Evolutionary conservation across 2,888 invertebrate species (phyloP).

Genomic region (Colostygia pectinataria): DNA sequence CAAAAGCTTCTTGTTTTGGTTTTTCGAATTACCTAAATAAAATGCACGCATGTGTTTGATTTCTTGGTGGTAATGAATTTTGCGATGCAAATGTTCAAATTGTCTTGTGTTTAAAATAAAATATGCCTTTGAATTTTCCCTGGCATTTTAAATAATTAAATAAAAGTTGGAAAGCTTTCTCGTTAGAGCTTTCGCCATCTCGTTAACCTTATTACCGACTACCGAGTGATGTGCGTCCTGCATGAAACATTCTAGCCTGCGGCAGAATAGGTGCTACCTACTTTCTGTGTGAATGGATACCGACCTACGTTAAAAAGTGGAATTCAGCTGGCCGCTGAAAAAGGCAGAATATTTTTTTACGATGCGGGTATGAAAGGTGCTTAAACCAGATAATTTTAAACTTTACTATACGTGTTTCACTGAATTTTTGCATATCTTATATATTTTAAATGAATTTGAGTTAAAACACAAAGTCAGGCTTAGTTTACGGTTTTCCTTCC

Average conservation of each 20-base stretch:
- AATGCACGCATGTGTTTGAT: too few relatives aligned
- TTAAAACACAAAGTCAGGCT: too few relatives aligned
- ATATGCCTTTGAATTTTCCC: conserved; percentile 27
- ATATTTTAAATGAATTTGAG: too few relatives aligned
- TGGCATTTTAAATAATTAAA: conserved; percentile 51
- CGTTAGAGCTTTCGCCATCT: conserved; percentile 64
- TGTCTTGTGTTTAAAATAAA: neutral
- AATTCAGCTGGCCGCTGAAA: conserved; percentile 23
- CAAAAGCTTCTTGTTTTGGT: too few relatives aligned
- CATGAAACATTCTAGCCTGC: conserved; percentile 36
- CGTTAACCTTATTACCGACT: conserved; percentile 70
- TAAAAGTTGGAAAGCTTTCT: conserved; percentile 58
- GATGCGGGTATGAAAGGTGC: conserved; percentile 19
- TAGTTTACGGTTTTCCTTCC: too few relatives aligned
- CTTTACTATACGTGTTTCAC: too few relatives aligned
- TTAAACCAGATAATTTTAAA: conserved; percentile 21
- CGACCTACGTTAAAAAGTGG: conserved; percentile 43
- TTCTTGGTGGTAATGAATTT: too few relatives aligned
- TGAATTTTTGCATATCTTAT: neutral
- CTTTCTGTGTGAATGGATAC: conserved; percentile 39
- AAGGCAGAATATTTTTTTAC: conserved; percentile 15
- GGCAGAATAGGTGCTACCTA: conserved; percentile 35
- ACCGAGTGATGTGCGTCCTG: conserved; percentile 50
- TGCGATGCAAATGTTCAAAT: neutral
- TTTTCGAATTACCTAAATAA: too few relatives aligned